Base-by-base conservation (phyloP, 2,797 vertebrate species). In the Coregonus sp. region DNA sequence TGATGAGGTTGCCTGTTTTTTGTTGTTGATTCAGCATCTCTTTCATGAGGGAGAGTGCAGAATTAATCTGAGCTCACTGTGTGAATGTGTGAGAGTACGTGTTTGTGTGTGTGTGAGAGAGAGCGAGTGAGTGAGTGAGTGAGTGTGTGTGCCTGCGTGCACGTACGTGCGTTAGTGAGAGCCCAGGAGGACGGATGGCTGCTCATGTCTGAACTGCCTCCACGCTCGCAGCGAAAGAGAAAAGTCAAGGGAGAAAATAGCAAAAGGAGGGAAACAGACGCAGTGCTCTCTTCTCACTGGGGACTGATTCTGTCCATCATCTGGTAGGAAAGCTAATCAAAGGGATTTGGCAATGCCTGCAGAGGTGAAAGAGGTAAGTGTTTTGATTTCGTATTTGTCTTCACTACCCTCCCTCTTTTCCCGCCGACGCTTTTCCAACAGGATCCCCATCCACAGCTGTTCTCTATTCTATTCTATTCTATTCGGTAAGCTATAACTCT, bases 331-430 rank as follows among this genome's bases (percentile, higher is more conserved):
- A 72, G 67, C 67, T 63, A 87, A 87, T 79, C 88, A 89, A 79
- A 85, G 76, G 80, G 80, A 89, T 87, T 89, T 88, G 85, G 87
- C 81, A 76, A 95, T 95, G 94, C 93, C 93, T 77, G 93, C 92
- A 79, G 92, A 93, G 92, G 92, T 94, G 81, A 94, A 94, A 85
- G 93, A 94, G 94, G 94, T 94, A 90, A 93, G 92, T 87, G 88
- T 88, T 82, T 50, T 33, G 33, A 78, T 78, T 80, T 52, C 82
- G 89, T 87, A 89, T 89, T 90, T 88, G 82, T 65, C 80, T 91
- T 85, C 83, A 85, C 80, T 20, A 37, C 82, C 84, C 81, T 76
- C 88, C 83, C 73, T 65, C 59, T 50, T 77, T 79, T 59, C 68
- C 37, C 71, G 74, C 67, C 0, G 3, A 70, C 6, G 25, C 18